Percentiles rank a stretch among this genome's conserved stretches.
Conservation (phyloP, 1,140 invertebrate genomes). For the Paracyclopina nana region DNA sequence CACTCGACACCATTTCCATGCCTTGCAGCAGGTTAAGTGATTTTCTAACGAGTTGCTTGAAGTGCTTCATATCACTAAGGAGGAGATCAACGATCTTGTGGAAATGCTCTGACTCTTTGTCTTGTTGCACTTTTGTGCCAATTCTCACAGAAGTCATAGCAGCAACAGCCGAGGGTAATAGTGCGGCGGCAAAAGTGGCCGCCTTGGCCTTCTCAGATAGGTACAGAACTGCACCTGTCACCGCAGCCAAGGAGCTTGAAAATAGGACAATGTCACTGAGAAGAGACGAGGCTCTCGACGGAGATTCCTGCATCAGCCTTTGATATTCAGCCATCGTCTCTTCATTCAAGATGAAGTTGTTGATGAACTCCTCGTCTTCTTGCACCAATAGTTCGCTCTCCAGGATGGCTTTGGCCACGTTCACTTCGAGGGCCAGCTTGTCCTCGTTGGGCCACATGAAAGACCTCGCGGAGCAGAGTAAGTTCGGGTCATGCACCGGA, state of each 20-base stretch:
- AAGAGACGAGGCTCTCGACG: not conserved
- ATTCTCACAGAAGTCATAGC: not conserved
- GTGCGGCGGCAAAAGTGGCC: not conserved
- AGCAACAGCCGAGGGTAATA: not conserved
- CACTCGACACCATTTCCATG: not conserved
- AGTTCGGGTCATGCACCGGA: not conserved
- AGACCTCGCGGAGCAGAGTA: not conserved
- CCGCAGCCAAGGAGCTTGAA: not conserved
- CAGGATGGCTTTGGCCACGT: not conserved
- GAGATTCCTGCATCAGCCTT: not conserved
- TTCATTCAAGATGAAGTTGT: not conserved
- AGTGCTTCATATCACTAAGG: conserved; percentile 1
- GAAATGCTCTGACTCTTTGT: not conserved
- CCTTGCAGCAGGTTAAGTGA: conserved; percentile 1
- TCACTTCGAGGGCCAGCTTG: not conserved
- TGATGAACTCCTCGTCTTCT: conserved; percentile 5
- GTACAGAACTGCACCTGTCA: not conserved
- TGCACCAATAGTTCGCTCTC: not conserved
- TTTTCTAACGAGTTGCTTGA: not conserved
- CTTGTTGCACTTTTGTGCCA: not conserved
- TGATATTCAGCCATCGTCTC: not conserved
- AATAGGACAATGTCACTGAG: not conserved
- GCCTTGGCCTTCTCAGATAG: not conserved
- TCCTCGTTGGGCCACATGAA: not conserved
- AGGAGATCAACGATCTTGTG: not conserved